Percentiles rank a stretch among this genome's conserved stretches.
phyloP scores from a whole-genome alignment of 1,140 invertebrate species.

The Cheumatopsyche charites region DNA sequence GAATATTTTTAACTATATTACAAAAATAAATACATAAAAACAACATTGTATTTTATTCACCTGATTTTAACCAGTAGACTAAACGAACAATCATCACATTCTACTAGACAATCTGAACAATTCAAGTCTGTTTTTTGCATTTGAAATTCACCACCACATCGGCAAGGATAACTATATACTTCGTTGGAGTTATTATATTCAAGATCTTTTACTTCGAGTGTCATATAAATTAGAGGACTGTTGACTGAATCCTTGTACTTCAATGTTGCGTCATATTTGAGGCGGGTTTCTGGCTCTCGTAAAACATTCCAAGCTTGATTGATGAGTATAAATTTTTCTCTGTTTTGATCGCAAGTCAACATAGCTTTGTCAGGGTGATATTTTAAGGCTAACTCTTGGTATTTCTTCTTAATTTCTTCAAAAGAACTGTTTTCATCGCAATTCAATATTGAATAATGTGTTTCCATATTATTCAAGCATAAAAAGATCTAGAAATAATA shows the following conservation, averaged over 20 bases:
- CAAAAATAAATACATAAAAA: no score
- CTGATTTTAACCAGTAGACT: conserved; percentile 61
- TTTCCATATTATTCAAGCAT: conserved; percentile 35
- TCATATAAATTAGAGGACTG: conserved; percentile 64
- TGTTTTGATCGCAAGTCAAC: conserved; percentile 38
- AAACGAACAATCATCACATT: conserved; percentile 72
- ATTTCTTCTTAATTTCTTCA: conserved; percentile 68
- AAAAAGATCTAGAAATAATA: no score
- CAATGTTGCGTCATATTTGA: conserved; percentile 65
- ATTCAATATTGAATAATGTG: conserved; percentile 67
- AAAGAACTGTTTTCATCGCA: conserved; percentile 61
- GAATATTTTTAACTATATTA: background rate
- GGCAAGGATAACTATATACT: conserved; percentile 63
- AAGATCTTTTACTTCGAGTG: conserved; percentile 61
- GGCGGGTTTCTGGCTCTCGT: conserved; percentile 60
- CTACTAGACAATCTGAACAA: conserved; percentile 59
- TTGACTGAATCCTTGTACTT: conserved; percentile 61
- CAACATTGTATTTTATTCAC: background rate
- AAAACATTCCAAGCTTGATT: conserved; percentile 70
- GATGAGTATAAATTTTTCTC: conserved; percentile 61
- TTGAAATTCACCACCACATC: conserved; percentile 69
- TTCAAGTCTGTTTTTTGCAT: conserved; percentile 57
- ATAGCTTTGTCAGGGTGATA: conserved; percentile 70
- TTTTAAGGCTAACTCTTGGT: conserved; percentile 64
- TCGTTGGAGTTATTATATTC: conserved; percentile 53